Evolutionary conservation across 2,888 invertebrate genomes (phyloP).

Genomic region (Auanema sp.): DNA sequence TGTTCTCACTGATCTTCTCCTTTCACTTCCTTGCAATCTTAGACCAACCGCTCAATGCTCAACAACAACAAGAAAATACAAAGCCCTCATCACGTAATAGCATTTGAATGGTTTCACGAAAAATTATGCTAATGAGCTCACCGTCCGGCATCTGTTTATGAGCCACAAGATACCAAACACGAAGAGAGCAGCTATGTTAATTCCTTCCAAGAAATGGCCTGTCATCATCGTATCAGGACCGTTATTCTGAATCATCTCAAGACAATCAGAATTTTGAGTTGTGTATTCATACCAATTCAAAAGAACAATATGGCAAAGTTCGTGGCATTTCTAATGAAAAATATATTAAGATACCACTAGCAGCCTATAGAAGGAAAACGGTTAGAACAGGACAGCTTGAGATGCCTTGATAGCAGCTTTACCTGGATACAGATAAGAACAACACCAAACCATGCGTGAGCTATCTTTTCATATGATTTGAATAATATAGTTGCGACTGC

Average conservation of each 20-base stretch:
- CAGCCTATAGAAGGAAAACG: neutral
- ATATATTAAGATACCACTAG: too few species aligned
- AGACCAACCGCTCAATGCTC: too few species aligned
- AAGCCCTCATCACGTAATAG: too few species aligned
- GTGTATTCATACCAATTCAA: conserved; percentile 3
- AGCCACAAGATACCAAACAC: conserved; percentile 6
- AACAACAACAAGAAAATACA: too few species aligned
- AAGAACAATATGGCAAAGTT: conserved; percentile 8
- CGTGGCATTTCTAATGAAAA: neutral
- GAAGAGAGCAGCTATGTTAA: neutral
- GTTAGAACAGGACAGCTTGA: too few species aligned
- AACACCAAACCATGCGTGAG: conserved; percentile 15
- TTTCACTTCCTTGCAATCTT: too few species aligned
- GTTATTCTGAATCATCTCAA: conserved; percentile 1
- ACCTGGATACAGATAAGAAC: conserved; percentile 14
- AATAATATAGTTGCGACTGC: conserved; percentile 1
- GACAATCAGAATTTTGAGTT: too few species aligned
- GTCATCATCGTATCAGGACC: neutral
- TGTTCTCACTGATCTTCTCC: too few species aligned
- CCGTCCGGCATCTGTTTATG: conserved; percentile 2
- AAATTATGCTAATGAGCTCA: neutral
- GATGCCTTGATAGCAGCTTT: neutral
- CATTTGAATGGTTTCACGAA: neutral
- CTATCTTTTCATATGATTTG: neutral
- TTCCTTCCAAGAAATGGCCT: neutral